Evolutionary conservation across 2,113 vertebrate genomes (phyloP).

Genomic region (Zingel zingel): DNA sequence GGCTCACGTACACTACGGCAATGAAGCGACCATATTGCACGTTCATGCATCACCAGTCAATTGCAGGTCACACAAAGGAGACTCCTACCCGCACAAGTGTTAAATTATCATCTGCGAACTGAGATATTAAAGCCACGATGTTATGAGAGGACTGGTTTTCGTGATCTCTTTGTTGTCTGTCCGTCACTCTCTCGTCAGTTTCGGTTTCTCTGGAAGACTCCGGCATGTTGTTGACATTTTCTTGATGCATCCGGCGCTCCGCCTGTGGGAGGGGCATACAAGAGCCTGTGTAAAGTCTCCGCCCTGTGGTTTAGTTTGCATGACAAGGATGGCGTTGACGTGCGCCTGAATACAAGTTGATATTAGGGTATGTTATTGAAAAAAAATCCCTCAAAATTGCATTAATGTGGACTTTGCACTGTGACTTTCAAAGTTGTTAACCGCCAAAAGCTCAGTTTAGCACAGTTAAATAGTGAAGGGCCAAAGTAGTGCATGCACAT

Average conservation of each 20-base stretch:
- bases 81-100: slow-evolving; percentile 81
- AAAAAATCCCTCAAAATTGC: background rate
- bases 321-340: slow-evolving; percentile 46
- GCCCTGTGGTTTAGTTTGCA: slow-evolving; percentile 52
- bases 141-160: slow-evolving; percentile 50
- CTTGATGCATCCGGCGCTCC: slow-evolving; percentile 42
- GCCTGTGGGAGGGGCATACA: slow-evolving; percentile 55
- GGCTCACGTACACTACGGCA: background rate
- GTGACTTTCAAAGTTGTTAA: background rate
- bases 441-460: background rate
- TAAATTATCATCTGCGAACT: slow-evolving; percentile 81
- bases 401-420: background rate
- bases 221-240: slow-evolving; percentile 83
- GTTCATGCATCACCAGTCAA: background rate
- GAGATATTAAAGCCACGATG: slow-evolving; percentile 74
- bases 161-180: slow-evolving; percentile 22
- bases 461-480: background rate
- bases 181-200: background rate
- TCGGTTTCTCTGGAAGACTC: slow-evolving; percentile 39
- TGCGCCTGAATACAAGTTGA: background rate
- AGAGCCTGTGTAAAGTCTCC: slow-evolving; percentile 43
- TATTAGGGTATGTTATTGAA: background rate
- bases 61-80: slow-evolving; percentile 4
- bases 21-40: slow-evolving; percentile 7
- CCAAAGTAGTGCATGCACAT: slow-evolving; percentile 27